phyloP scores from a whole-genome alignment of 1,140 invertebrate species.

The Grapholita molesta region DNA sequence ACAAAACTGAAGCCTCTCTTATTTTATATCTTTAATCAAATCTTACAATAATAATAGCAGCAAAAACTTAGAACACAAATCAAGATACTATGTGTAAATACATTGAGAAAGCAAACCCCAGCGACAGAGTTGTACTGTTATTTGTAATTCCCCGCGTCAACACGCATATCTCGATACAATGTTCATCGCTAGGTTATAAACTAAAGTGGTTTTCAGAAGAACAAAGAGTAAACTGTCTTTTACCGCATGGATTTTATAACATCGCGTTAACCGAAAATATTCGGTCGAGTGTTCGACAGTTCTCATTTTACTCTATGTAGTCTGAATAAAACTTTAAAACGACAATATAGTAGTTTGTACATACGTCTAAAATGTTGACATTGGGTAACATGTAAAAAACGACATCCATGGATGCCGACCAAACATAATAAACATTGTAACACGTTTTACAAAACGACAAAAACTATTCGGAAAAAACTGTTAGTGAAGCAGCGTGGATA shows the following conservation, averaged over 20 bases:
- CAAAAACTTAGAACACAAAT: conserved; percentile 9
- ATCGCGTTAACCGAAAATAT: too few species aligned
- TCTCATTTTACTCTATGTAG: neutral
- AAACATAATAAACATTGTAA: neutral
- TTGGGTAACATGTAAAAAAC: neutral
- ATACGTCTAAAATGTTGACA: neutral
- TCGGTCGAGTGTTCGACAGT: neutral
- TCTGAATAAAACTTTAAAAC: neutral
- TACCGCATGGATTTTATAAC: neutral
- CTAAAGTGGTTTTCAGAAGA: neutral
- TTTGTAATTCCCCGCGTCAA: neutral
- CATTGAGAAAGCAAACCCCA: neutral
- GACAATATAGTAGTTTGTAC: neutral
- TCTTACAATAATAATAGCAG: conserved; percentile 9
- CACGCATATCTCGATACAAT: too few species aligned
- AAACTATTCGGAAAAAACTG: neutral
- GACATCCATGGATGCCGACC: neutral
- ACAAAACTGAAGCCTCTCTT: conserved; percentile 15
- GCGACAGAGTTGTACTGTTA: neutral
- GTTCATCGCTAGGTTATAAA: neutral
- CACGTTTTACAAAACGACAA: neutral
- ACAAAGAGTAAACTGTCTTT: too few species aligned
- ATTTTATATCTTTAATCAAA: neutral
- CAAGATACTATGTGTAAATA: conserved; percentile 9
- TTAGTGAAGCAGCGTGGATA: neutral